phyloP scores from a whole-genome alignment of 2,113 vertebrate species.

The Falcunculus frontatus region DNA sequence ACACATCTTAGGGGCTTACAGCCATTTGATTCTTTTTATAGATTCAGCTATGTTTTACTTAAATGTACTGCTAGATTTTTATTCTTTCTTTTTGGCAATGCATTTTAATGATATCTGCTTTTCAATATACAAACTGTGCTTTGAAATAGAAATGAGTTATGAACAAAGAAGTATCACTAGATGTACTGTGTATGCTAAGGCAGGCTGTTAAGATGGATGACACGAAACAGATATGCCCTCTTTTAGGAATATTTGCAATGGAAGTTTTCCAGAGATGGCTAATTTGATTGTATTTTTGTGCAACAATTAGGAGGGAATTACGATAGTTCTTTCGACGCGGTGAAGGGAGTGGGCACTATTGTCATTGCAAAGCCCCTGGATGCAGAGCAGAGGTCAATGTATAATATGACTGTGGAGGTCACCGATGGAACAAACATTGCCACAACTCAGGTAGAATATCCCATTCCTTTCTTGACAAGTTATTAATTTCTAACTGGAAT shows the following conservation, averaged over 20 bases:
- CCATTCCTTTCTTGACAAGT: slow-evolving; percentile 23
- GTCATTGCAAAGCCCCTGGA: slow-evolving; percentile 93
- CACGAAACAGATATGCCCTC: not conserved
- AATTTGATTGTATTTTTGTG: slow-evolving; percentile 72
- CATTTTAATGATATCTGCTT: slow-evolving; percentile 53
- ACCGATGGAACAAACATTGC: slow-evolving; percentile 90
- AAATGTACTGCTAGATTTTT: slow-evolving; percentile 28
- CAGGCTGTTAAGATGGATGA: slow-evolving; percentile 9
- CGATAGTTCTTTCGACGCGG: slow-evolving; percentile 88
- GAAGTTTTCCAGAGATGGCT: slow-evolving; percentile 42
- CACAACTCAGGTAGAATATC: slow-evolving; percentile 82
- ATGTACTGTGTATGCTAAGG: not conserved
- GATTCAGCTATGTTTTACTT: slow-evolving; percentile 12
- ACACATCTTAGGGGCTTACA: slow-evolving; percentile 1
- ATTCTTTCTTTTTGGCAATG: slow-evolving; percentile 31
- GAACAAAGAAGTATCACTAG: slow-evolving; percentile 37
- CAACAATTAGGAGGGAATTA: slow-evolving; percentile 87
- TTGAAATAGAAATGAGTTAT: slow-evolving; percentile 63
- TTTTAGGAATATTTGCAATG: not conserved
- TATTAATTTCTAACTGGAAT: slow-evolving; percentile 29
- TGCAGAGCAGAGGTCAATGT: slow-evolving; percentile 88
- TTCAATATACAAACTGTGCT: slow-evolving; percentile 48
- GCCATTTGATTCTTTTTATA: slow-evolving; percentile 39
- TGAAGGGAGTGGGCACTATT: slow-evolving; percentile 91
- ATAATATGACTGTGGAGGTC: slow-evolving; percentile 93